A percentile compares a stretch with the other conserved stretches of the same genome.
Conservation (phyloP, 2,797 vertebrate genomes). For the Tiaroga cobitis region DNA sequence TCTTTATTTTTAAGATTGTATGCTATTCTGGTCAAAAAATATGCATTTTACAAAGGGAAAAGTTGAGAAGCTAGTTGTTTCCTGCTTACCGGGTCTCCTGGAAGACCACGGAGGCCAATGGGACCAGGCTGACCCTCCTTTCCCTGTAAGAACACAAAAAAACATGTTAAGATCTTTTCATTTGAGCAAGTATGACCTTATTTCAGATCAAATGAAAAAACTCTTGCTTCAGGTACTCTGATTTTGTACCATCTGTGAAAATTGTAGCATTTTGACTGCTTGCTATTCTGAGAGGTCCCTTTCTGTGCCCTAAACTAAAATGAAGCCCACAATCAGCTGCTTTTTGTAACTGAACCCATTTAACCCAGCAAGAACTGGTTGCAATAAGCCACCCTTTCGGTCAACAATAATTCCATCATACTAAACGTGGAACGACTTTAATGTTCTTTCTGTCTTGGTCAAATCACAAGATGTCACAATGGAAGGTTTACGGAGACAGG, state of each 20-base stretch:
- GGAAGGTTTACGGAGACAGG: neutral
- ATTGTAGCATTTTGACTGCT: slow-evolving; percentile 39
- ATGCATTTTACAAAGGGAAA: neutral
- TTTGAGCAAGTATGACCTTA: neutral
- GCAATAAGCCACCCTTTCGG: neutral
- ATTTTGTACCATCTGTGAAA: slow-evolving; percentile 41
- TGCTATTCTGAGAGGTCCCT: slow-evolving; percentile 20
- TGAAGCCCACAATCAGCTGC: slow-evolving; percentile 54
- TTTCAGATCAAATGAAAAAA: neutral
- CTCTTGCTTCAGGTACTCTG: slow-evolving; percentile 19
- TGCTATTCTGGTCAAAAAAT: too few species aligned
- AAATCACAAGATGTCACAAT: slow-evolving; percentile 4
- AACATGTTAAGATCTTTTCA: neutral
- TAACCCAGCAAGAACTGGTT: slow-evolving; percentile 29
- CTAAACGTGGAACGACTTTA: neutral
- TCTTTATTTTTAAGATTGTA: neutral
- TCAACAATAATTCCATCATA: neutral
- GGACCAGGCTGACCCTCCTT: slow-evolving; percentile 83
- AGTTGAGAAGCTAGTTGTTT: neutral
- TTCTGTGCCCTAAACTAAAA: slow-evolving; percentile 35
- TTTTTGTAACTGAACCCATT: slow-evolving; percentile 54
- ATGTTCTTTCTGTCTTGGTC: slow-evolving; percentile 11
- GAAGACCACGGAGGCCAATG: slow-evolving; percentile 82
- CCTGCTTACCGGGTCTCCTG: slow-evolving; percentile 87
- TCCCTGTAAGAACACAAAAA: slow-evolving; percentile 76